These are phyloP conservation scores for Shinisaurus crocodilurus DNA, from an alignment of 2,113 vertebrate species.

Conservation along the genomic window DNA sequence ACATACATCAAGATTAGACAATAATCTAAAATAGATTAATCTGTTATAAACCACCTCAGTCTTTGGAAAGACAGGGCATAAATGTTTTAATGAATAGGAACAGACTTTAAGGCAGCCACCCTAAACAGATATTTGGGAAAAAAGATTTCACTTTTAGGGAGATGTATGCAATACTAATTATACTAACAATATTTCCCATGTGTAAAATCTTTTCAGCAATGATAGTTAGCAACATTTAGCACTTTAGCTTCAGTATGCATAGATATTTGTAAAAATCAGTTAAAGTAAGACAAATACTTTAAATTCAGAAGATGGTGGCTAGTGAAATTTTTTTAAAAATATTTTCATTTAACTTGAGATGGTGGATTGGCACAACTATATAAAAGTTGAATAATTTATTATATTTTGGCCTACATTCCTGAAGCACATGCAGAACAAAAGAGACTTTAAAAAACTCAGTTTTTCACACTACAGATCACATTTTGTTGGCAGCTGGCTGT, in stretches of 20 bases:
- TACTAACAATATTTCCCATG: background rate
- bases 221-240: background rate
- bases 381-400: constrained; percentile 54
- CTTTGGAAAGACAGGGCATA: background rate
- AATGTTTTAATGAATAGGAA: background rate
- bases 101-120: background rate
- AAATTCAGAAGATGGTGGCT: constrained; percentile 29
- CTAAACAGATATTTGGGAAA: background rate
- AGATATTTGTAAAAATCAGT: background rate
- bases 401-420: constrained; percentile 49
- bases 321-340: constrained; percentile 60
- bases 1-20: too few species aligned
- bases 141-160: background rate
- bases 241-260: background rate
- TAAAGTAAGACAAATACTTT: constrained; percentile 20
- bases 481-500: constrained; percentile 45
- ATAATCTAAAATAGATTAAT: background rate
- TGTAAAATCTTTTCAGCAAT: background rate
- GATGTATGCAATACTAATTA: background rate
- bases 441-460: constrained; percentile 35
- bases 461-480: constrained; percentile 51
- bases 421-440: constrained; percentile 55
- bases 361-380: constrained; percentile 47
- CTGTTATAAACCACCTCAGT: background rate
- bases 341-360: constrained; percentile 51